These are phyloP conservation scores for Panulirus ornatus DNA, from an alignment of 1,140 invertebrate species.

Conservation along the genomic window DNA sequence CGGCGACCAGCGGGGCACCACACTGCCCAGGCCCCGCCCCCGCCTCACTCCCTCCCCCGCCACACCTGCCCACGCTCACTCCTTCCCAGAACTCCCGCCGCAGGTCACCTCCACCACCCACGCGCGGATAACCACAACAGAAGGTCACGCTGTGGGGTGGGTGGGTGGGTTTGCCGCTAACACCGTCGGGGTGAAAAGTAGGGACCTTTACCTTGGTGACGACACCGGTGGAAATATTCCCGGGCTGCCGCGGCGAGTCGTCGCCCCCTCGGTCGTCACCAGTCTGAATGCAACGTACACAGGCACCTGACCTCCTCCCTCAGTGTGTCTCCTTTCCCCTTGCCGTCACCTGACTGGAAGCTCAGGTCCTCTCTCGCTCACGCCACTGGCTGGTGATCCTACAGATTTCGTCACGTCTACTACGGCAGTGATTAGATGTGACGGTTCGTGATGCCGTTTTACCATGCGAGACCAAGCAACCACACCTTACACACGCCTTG, in stretches of 20 bases:
- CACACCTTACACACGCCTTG: no score
- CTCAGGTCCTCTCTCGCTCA: no score
- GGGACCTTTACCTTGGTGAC: conserved; percentile 1
- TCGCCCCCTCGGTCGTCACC: no score
- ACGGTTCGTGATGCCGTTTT: no score
- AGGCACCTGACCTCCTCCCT: no score
- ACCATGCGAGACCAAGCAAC: no score
- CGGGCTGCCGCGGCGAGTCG: background rate
- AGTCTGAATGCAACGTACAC: no score
- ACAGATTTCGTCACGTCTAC: no score
- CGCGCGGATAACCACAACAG: conserved; percentile 25
- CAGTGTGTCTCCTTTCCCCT: no score
- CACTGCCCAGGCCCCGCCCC: conserved; percentile 19
- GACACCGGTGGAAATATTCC: conserved; percentile 44
- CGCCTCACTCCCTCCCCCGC: conserved; percentile 1
- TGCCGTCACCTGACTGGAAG: no score
- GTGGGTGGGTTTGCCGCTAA: background rate
- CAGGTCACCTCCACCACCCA: conserved; percentile 26
- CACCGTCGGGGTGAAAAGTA: conserved; percentile 2
- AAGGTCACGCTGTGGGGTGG: conserved; percentile 24
- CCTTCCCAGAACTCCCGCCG: conserved; percentile 59
- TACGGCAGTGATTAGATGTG: no score
- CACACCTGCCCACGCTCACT: conserved; percentile 61
- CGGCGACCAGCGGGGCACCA: conserved; percentile 18
- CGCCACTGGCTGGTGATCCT: no score